phyloP scores from a whole-genome alignment of 2,888 invertebrate genomes.

The Scaeva pyrastri region DNA sequence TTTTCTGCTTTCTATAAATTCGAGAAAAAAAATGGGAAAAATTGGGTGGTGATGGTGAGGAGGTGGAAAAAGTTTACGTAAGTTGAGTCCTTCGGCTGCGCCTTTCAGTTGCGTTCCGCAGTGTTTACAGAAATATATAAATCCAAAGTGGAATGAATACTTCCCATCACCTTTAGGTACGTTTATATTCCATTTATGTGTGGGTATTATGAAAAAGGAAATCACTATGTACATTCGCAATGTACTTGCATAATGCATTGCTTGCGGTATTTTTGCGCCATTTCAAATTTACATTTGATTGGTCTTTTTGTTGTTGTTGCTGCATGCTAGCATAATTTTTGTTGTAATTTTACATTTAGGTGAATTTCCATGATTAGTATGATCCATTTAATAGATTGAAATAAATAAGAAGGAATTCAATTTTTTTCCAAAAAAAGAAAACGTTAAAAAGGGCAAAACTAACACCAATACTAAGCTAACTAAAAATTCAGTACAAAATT shows the following conservation, averaged over 20 bases:
- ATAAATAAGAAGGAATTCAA: too few relatives aligned
- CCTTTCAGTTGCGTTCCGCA: conserved; percentile 71
- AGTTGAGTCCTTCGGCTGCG: conserved; percentile 71
- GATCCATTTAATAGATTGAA: not conserved
- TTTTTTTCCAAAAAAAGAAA: too few relatives aligned
- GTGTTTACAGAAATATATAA: conserved; percentile 51
- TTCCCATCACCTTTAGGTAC: conserved; percentile 71
- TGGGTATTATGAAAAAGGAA: conserved; percentile 44
- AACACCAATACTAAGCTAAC: too few relatives aligned
- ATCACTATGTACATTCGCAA: conserved; percentile 43
- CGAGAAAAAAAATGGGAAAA: conserved; percentile 47
- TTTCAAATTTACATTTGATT: conserved; percentile 74
- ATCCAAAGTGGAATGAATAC: conserved; percentile 67
- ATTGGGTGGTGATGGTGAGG: conserved; percentile 41
- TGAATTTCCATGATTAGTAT: conserved; percentile 63
- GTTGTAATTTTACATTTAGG: conserved; percentile 38
- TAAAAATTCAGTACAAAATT: too few relatives aligned
- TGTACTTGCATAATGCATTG: conserved; percentile 70
- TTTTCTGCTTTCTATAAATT: conserved; percentile 73
- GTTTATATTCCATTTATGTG: conserved; percentile 65
- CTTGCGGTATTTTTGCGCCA: conserved; percentile 74
- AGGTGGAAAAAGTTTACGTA: conserved; percentile 72
- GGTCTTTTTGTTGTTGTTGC: conserved; percentile 68
- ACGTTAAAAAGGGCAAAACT: too few relatives aligned
- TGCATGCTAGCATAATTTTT: not conserved